phyloP scores from a whole-genome alignment of 1,140 invertebrate species.

The Hestina assimilis region DNA sequence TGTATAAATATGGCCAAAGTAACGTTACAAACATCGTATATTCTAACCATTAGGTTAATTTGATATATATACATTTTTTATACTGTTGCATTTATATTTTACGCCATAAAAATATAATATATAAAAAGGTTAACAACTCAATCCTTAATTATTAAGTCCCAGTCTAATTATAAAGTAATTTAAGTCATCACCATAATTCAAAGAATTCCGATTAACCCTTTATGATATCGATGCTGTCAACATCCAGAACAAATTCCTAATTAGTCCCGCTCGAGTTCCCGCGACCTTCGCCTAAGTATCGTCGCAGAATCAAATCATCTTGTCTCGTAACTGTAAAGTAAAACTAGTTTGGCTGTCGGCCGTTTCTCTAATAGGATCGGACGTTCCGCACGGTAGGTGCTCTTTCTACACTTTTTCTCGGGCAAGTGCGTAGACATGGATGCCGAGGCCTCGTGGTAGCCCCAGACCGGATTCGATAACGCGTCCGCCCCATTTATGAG shows the following conservation, averaged over 20 bases:
- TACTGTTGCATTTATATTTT: too few relatives aligned
- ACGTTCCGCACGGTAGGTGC: slow-evolving; percentile 52
- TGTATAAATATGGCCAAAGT: not conserved
- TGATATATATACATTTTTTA: too few relatives aligned
- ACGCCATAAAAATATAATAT: too few relatives aligned
- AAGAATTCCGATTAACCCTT: too few relatives aligned
- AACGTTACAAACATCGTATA: not conserved
- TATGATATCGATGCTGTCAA: slow-evolving; percentile 26
- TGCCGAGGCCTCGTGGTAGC: slow-evolving; percentile 19
- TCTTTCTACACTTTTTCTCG: slow-evolving; percentile 63
- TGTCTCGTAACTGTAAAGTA: slow-evolving; percentile 63
- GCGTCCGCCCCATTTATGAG: slow-evolving; percentile 35
- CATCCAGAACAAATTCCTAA: slow-evolving; percentile 57
- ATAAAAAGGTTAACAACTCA: too few relatives aligned
- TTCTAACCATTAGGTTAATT: not conserved
- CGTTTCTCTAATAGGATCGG: slow-evolving; percentile 65
- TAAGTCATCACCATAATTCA: too few relatives aligned
- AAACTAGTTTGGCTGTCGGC: slow-evolving; percentile 67
- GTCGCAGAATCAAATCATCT: slow-evolving; percentile 60
- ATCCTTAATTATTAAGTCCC: too few relatives aligned
- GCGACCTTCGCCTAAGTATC: slow-evolving; percentile 66
- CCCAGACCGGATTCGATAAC: slow-evolving; percentile 27
- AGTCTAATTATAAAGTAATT: not conserved
- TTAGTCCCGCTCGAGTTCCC: slow-evolving; percentile 60
- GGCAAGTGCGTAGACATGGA: slow-evolving; percentile 37